Percentiles rank a stretch among this genome's conserved stretches.
phyloP scores from a whole-genome alignment of 1,140 invertebrate species.

The Drosophila ohnishii region DNA sequence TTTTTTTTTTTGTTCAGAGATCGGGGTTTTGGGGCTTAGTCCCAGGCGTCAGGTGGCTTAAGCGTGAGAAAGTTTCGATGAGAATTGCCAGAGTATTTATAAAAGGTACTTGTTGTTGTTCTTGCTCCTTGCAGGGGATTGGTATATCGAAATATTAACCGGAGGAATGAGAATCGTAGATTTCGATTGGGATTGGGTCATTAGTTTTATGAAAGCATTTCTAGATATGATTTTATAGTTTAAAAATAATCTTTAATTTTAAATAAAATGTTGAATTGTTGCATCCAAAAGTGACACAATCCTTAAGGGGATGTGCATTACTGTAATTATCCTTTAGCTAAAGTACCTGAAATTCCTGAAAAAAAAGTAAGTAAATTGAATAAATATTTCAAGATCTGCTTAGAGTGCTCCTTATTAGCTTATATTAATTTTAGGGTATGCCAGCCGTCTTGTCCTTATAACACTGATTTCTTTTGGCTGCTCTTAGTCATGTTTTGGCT shows the following conservation, averaged over 20 bases:
- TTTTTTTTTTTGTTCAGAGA: conserved; percentile 24
- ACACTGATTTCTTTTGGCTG: conserved; percentile 12
- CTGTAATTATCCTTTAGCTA: not conserved
- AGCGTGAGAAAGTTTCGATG: conserved; percentile 72
- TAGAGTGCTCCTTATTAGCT: not conserved
- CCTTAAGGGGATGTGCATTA: not conserved
- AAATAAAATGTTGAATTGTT: not conserved
- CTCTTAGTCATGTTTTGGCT: conserved; percentile 77
- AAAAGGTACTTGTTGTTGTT: conserved; percentile 4
- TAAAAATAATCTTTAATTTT: not conserved
- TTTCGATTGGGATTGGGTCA: not conserved
- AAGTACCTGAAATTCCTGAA: not conserved
- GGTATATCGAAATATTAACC: not conserved
- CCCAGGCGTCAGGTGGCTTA: conserved; percentile 69
- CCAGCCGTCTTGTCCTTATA: conserved; percentile 7
- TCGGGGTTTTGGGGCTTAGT: conserved; percentile 26
- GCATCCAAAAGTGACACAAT: too few relatives aligned
- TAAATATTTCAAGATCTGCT: too few relatives aligned
- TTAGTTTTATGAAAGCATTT: too few relatives aligned
- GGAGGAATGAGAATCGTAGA: not conserved
- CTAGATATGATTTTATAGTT: not conserved
- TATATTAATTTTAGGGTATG: conserved; percentile 1
- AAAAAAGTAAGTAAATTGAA: not conserved
- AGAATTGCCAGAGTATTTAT: conserved; percentile 2
- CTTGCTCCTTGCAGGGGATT: not conserved